Base-by-base conservation (phyloP, 1,140 invertebrate genomes). In the Macrobrachium rosenbergii region DNA sequence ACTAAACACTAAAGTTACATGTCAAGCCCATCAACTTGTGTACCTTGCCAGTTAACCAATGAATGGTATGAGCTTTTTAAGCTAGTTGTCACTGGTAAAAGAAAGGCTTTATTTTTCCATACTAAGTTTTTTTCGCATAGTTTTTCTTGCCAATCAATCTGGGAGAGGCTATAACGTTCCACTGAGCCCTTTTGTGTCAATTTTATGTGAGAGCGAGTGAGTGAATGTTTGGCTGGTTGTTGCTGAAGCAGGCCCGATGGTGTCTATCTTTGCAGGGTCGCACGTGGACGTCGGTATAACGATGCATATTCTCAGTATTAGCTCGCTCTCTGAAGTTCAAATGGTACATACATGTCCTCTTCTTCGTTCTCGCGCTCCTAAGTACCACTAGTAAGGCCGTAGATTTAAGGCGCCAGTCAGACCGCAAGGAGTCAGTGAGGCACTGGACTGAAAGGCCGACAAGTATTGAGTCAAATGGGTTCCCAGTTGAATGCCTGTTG, bases 281-380 rank as follows among this genome's bases (percentile, higher is more conserved):
- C 97, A 98, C 92, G 97, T 98, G 92, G 96, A 97, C 94, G 97
- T 99, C 93, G 97, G 97, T 94, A 96, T 99, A 93, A 98, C 97
- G 93, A 98, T 98, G 96, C 97, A 98, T 95, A 96, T 99, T 94
- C 96, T 98, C 94, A 98, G 96, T 94, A 98, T 99, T 95, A 98
- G 96, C 95, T 98, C 97, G 93, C 96, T 99, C 93, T 98, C 97
- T 93, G 98, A 99, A 96, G 97, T 99, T 93, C 97, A 98, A 96
- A 99, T 99, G 98, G 97, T 99, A 96, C 92, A 90, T 91, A 87
- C 87, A 69, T 83, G 86, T 83, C 73, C 77, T 89, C 75, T 72
- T 83, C 75, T 72, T 83, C 75, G 69, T 84, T 88, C 59, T 83
- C 76, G 78, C 83, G 69, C 88, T 79, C 52, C 83, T 87, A 84